These are phyloP conservation scores for Muscicapa striata DNA, from an alignment of 2,797 vertebrate species.

Conservation along the genomic window DNA sequence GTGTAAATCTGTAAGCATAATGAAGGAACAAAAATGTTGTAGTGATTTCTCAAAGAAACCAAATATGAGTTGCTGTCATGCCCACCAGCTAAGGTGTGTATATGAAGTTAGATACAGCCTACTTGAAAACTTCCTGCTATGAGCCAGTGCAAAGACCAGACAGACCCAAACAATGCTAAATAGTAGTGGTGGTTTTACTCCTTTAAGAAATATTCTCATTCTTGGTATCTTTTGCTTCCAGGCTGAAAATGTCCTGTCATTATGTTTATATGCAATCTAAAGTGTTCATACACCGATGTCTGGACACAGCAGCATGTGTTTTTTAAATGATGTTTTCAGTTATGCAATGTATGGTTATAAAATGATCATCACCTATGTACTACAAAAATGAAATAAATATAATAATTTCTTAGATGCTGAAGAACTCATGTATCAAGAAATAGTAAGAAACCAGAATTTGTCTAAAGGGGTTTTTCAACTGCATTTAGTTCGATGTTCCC, in stretches of 20 bases:
- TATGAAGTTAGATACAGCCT: not conserved
- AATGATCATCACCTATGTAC: not conserved
- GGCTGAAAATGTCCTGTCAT: not conserved
- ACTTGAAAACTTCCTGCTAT: not conserved
- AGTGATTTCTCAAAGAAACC: not conserved
- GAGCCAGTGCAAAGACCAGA: not conserved
- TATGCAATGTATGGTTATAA: not conserved
- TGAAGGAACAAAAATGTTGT: not conserved
- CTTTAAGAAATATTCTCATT: not conserved
- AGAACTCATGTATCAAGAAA: not conserved
- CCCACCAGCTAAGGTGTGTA: not conserved
- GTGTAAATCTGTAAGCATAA: not conserved
- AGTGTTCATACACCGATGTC: not conserved
- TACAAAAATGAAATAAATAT: not conserved
- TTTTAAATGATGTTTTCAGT: not conserved
- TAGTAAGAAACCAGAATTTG: not conserved
- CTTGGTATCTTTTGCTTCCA: not conserved
- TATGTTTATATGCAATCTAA: not conserved
- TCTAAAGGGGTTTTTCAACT: not conserved
- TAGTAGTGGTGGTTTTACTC: accelerated
- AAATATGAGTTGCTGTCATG: not conserved
- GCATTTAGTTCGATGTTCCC: not conserved
- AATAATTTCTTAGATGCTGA: not conserved
- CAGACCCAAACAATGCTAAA: not conserved
- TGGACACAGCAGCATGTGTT: not conserved